Evolutionary conservation across 2,113 vertebrate genomes (phyloP).

Genomic region (Butorides virescens): DNA sequence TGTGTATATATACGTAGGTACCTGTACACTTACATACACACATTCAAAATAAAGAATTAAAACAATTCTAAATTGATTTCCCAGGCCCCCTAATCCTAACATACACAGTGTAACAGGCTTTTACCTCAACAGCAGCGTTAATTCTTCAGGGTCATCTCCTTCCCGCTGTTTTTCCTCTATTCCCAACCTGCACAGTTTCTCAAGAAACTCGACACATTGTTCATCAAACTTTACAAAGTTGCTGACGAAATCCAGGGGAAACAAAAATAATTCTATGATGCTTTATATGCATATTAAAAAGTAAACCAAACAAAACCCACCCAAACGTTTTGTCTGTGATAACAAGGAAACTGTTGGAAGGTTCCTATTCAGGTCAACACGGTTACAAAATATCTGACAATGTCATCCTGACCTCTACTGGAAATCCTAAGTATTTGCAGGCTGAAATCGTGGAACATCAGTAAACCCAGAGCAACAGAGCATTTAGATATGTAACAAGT

Average conservation of each 20-base stretch:
- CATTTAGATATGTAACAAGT: background rate
- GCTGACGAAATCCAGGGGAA: background rate
- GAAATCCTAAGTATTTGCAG: slow-evolving; percentile 13
- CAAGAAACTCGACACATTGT: background rate
- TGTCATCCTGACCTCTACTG: slow-evolving; percentile 68
- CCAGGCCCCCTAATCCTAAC: background rate
- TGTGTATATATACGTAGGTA: background rate
- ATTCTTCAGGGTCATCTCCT: slow-evolving; percentile 1
- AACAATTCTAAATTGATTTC: background rate
- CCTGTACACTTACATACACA: background rate
- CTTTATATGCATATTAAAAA: slow-evolving; percentile 4
- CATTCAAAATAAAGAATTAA: background rate
- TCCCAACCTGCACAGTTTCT: background rate
- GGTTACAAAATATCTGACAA: slow-evolving; percentile 10
- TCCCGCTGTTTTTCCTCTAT: background rate
- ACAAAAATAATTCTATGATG: background rate
- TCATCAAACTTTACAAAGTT: background rate
- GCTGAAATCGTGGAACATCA: background rate
- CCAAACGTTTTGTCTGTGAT: background rate
- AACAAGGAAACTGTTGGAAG: background rate
- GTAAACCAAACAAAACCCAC: slow-evolving; percentile 4
- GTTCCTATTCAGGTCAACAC: background rate
- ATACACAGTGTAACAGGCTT: background rate
- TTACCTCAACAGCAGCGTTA: background rate
- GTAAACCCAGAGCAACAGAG: background rate